Evolutionary conservation across 2,888 invertebrate genomes (phyloP), one percentile per base, ranked within the genome.

Genomic region (Nymphalis polychloros): DNA sequence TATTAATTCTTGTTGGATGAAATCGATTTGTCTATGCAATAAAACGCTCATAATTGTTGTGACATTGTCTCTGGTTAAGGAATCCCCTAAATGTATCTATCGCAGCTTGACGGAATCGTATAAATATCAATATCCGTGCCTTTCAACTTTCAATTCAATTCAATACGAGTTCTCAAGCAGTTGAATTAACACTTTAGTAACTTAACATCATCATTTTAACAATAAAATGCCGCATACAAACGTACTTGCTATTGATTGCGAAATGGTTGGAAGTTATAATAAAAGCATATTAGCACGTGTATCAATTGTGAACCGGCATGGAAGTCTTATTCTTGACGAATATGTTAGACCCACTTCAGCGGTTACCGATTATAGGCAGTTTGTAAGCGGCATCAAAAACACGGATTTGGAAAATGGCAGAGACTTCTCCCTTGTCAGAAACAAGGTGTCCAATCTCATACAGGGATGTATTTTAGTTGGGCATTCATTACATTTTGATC

Each of bases 241-340:
- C 13, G 27, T 31, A 4, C 27, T 61, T 47, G 70, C 74, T 13
- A 62, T 74, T 20, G 74, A 74, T 35, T 74, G 74, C 53, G 74
- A 74, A 23, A 74, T 70, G 72, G 72, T 74, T 4, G 72, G 59
- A 57, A 68, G 72, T 50, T 61, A 63, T 17, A 65, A 62, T 49
- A 55, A 27, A 13, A 73, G 63, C 59, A 23, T 73, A 19, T 41
- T 73, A 31, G 74, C 74, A 7, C 62, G 73, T n/a, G 71, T 74
- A 8, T 69, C 70, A 13, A 55, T 74, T 8, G 73, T 74, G 7
- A 62, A 74, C 27, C 41, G 49, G 31, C 16, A 41, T 2, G 66
- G 69, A 3, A 16, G 10, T 1, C 20, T 47, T 20, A 41, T 74
- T 7, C 50, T 73, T 0, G 71, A 74, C 31, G 68, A 70, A 20